Evolutionary conservation across 2,797 vertebrate genomes (phyloP), one percentile per base, ranked within the genome.

Genomic region (Schizopygopsis pylzovi): DNA sequence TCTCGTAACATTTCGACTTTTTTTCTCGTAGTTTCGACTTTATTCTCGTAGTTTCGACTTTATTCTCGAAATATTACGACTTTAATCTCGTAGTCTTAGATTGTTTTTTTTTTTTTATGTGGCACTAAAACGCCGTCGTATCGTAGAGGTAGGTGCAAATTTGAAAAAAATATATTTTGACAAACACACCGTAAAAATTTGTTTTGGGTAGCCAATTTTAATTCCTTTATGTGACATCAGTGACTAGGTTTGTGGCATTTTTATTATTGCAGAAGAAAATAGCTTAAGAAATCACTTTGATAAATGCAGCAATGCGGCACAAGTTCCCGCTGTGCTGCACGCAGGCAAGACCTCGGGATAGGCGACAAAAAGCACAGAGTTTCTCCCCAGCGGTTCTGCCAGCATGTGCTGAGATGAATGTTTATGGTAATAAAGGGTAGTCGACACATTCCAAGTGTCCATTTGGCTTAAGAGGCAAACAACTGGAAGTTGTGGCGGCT

Each of bases 391-490:
- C 22, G 15, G 13, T 73, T 85, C 78, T 80, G 68, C 75, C 67
- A 13, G 54, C 54, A 73, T 59, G 41, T 52, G 10, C 43, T 59
- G n/a, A 63, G 67, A 81, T 75, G 22, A 80, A 81, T 73, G 77
- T 81, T 73, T 73, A 75, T 81, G 68, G 54, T 75, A 85, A 73
- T 85, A 85, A 80, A 78, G 28, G 28, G 84, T 80, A 63, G 83
- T 79, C 67, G 22, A 80, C 84, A 61, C 67, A 72, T 72, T 85
- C 13, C 54, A 80, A 81, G 13, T 61, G 68, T 80, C 54, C 54
- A 65, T 81, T 81, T 85, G 78, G 77, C 54, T 81, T 85, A 85
- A 81, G 78, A 80, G 68, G 78, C 39, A 47, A 73, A 63, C 25
- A 45, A 54, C 56, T 63, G 22, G 54, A 80, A 13, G 54, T 22